Evolutionary conservation across 2,113 vertebrate genomes (phyloP).

Genomic region (Brienomyrus longianalis): DNA sequence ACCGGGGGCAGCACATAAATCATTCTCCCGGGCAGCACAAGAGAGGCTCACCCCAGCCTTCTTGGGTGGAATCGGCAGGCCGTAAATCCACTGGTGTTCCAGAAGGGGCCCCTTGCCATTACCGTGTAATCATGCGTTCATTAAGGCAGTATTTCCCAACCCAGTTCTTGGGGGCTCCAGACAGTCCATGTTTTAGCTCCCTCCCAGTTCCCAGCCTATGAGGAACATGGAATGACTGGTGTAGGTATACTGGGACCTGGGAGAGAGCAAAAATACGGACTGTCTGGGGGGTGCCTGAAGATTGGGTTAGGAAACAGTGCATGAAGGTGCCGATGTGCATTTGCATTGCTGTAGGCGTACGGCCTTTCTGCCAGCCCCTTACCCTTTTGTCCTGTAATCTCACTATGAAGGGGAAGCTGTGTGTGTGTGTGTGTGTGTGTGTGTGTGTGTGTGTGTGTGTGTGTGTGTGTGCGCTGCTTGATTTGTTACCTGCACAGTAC

Average conservation of each 20-base stretch:
- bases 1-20: slow-evolving; percentile 56
- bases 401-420: neutral
- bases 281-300: neutral
- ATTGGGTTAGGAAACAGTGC: neutral
- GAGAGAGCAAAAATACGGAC: neutral
- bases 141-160: neutral
- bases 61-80: neutral
- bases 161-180: neutral
- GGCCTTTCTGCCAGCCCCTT: neutral
- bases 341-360: slow-evolving; percentile 28
- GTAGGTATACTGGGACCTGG: neutral
- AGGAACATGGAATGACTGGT: neutral
- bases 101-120: neutral
- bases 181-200: neutral
- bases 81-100: neutral
- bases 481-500: neutral
- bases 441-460: neutral
- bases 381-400: neutral
- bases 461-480: neutral
- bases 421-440: neutral
- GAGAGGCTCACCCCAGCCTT: neutral
- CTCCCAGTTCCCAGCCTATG: neutral
- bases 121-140: neutral
- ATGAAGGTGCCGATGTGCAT: slow-evolving; percentile 24
- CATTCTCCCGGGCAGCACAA: slow-evolving; percentile 34